Conservation (phyloP, 2,888 invertebrate species). For the Archaeoteleia sp. region DNA sequence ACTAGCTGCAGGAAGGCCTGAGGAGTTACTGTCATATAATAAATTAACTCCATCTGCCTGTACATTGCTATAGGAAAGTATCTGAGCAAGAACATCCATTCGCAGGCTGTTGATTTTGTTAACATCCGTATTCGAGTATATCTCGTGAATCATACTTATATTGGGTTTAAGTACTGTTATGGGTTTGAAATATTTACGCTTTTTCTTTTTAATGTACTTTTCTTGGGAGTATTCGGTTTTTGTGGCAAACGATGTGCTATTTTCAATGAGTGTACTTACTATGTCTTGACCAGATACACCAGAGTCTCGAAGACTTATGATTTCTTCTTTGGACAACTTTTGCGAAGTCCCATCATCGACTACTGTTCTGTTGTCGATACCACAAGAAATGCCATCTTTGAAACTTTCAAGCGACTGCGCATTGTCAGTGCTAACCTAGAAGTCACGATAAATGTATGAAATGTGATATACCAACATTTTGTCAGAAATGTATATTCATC, state of each 20-base stretch:
- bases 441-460: not conserved
- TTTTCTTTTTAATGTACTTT: constrained; percentile 96
- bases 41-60: constrained; percentile 86
- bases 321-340: constrained; percentile 87
- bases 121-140: constrained; percentile 88
- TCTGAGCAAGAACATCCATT: constrained; percentile 91
- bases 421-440: constrained; percentile 70
- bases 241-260: constrained; percentile 91
- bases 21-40: constrained; percentile 91
- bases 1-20: constrained; percentile 89
- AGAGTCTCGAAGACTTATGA: constrained; percentile 85
- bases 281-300: constrained; percentile 88
- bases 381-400: constrained; percentile 80
- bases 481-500: not conserved
- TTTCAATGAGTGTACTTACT: constrained; percentile 89
- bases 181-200: constrained; percentile 92
- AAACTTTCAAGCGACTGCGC: constrained; percentile 80
- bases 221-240: constrained; percentile 96
- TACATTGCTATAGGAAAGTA: constrained; percentile 88
- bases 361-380: constrained; percentile 89
- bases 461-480: not conserved
- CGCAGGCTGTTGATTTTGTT: constrained; percentile 86
- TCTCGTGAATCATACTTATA: constrained; percentile 87
- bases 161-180: constrained; percentile 87
- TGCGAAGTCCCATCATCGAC: constrained; percentile 88